These are phyloP conservation scores for Seriola rivoliana DNA, from an alignment of 2,113 vertebrate genomes.

Conservation along the genomic window DNA sequence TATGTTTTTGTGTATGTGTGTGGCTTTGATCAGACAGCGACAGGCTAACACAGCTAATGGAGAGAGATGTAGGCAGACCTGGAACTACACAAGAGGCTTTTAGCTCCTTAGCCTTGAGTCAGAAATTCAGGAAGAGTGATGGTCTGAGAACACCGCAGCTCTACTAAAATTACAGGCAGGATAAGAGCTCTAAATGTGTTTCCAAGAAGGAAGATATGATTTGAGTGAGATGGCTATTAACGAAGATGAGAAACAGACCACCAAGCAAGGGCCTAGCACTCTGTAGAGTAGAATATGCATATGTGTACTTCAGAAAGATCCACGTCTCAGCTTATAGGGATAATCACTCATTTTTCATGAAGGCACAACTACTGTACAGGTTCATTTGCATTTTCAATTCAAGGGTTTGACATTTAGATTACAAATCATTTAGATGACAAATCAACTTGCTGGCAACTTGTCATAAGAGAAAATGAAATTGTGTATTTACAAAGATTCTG, in stretches of 20 bases:
- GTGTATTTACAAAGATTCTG: not conserved
- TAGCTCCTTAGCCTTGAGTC: conserved; percentile 71
- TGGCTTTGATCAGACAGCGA: conserved; percentile 64
- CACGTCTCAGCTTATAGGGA: not conserved
- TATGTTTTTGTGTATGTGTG: conserved; percentile 25
- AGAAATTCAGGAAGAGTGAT: conserved; percentile 61
- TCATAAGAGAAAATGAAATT: not conserved
- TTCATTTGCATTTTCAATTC: conserved; percentile 25
- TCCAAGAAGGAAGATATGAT: conserved; percentile 52
- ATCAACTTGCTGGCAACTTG: not conserved
- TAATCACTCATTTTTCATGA: conserved; percentile 1
- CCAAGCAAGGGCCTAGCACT: conserved; percentile 5
- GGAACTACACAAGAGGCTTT: conserved; percentile 66
- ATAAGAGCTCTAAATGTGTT: conserved; percentile 70
- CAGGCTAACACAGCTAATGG: conserved; percentile 76
- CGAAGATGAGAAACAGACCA: conserved; percentile 54
- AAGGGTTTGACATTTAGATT: conserved; percentile 15
- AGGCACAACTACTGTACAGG: not conserved
- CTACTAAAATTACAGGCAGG: conserved; percentile 53
- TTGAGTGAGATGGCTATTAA: conserved; percentile 60
- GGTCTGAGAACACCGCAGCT: conserved; percentile 59
- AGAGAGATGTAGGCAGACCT: conserved; percentile 69
- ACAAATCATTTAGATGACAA: conserved; percentile 33
- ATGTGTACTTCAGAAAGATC: conserved; percentile 30
- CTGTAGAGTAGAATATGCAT: conserved; percentile 15